Evolutionary conservation across 2,888 invertebrate species (phyloP), one percentile per base, ranked within the genome.

Genomic region (Argynnis bischoffii): DNA sequence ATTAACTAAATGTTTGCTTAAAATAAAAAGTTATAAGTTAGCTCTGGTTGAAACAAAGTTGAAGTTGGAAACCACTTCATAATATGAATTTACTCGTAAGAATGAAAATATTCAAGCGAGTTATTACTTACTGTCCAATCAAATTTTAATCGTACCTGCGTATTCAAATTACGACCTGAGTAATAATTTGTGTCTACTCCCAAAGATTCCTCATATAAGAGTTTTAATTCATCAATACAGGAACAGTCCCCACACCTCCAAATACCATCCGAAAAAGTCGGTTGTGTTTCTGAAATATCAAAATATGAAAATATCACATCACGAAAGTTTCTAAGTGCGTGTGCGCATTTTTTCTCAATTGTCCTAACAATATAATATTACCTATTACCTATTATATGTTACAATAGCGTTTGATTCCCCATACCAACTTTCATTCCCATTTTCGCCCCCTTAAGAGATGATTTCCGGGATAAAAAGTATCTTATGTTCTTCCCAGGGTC

Each of bases 191-290:
- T 53, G 1, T 75, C 71, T 0, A 77, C 63, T 11, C 76, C 71
- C 35, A 76, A 74, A 6, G 60, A 69, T 61, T 79, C 79, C 6
- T 55, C 70, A 26, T 76, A 76, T 13, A 77, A 63, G 0, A 76
- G 63, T 53, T 66, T 75, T 14, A 72, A 72, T 18, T 74, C 71
- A 16, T 72, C 61, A 18, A 76, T 59, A 21, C 70, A 59, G 0
- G 75, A 66, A 60, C 79, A 79, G 48, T 71, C 64, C 0, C 79
- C 79, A 41, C 79, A 79, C 31, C 70, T 74, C 79, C 79, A 79
- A 6, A 73, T 26, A 6, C 77, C 77, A 0, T 74, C 71, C 2
- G 70, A 57, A 50, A 71, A 71, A 26, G 66, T 26, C 48, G 72
- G 69, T n/a, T 72, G 71, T 14, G 53, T 63, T 14, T 66, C 74